Conservation (phyloP, 2,888 invertebrate species). For the Elmis aenea region DNA sequence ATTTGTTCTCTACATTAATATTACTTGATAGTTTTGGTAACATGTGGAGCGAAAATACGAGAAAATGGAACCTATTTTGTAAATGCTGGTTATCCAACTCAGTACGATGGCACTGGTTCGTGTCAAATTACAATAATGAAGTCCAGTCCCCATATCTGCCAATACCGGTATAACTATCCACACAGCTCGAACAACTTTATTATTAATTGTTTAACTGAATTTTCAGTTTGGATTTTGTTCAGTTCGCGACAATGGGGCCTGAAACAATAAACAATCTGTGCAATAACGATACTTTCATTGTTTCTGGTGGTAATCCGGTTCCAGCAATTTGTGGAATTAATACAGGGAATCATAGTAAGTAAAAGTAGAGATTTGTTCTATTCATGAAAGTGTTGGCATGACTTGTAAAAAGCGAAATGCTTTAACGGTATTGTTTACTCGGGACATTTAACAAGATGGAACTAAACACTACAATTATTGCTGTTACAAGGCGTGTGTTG, state of each 20-base stretch:
- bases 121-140: constrained; percentile 81
- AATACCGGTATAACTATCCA: constrained; percentile 59
- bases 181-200: constrained; percentile 1
- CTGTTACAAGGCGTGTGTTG: too few relatives aligned
- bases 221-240: constrained; percentile 70
- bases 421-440: too few relatives aligned
- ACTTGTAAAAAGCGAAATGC: too few relatives aligned
- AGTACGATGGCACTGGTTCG: constrained; percentile 72
- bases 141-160: constrained; percentile 73
- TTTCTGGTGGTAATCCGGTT: constrained; percentile 74
- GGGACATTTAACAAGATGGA: too few relatives aligned
- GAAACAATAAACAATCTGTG: constrained; percentile 73
- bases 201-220: constrained; percentile 9
- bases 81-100: constrained; percentile 73
- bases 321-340: constrained; percentile 79
- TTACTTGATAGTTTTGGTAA: constrained; percentile 74
- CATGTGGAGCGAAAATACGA: constrained; percentile 71
- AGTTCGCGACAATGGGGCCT: constrained; percentile 71
- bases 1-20: too few relatives aligned
- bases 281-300: constrained; percentile 79
- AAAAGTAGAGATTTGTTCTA: constrained; percentile 6
- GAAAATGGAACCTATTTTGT: constrained; percentile 86
- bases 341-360: constrained; percentile 75
- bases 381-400: too few relatives aligned
- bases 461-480: too few relatives aligned